These are phyloP conservation scores for Carassius carassius DNA, from an alignment of 2,113 vertebrate species.

Conservation along the genomic window DNA sequence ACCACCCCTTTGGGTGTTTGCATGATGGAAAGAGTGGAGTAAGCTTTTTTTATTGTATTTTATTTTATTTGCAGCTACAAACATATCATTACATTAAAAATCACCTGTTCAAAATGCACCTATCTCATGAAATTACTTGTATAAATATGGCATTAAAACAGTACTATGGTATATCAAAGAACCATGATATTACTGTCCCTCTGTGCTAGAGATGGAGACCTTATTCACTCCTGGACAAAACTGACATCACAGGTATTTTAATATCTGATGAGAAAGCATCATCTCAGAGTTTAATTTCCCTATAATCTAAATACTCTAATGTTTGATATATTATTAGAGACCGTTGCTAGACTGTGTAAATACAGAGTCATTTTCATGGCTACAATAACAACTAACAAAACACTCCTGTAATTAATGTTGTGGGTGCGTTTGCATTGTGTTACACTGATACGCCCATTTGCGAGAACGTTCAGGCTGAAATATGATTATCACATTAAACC, in stretches of 20 bases:
- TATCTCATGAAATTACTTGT: not conserved
- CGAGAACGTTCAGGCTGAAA: constrained; percentile 6
- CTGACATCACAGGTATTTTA: not conserved
- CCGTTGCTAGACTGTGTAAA: not conserved
- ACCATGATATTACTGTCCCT: not conserved
- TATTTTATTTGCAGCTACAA: not conserved
- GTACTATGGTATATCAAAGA: not conserved
- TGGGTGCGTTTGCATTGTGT: constrained; percentile 34
- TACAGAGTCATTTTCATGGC: constrained; percentile 9
- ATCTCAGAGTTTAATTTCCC: not conserved
- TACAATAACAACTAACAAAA: constrained; percentile 22
- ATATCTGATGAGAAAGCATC: not conserved
- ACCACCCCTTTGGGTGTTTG: not conserved
- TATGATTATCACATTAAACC: constrained; percentile 39
- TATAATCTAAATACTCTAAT: not conserved
- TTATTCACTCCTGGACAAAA: not conserved
- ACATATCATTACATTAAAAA: not conserved
- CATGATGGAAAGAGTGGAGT: not conserved
- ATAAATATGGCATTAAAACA: not conserved
- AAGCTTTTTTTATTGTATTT: not conserved
- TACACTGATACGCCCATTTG: constrained; percentile 24
- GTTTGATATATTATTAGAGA: not conserved
- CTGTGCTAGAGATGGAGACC: not conserved
- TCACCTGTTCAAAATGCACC: not conserved
- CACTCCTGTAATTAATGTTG: constrained; percentile 25